Base-by-base conservation (phyloP, 2,888 invertebrate genomes). In the Scaptodrosophila latifasciaeformis region DNA sequence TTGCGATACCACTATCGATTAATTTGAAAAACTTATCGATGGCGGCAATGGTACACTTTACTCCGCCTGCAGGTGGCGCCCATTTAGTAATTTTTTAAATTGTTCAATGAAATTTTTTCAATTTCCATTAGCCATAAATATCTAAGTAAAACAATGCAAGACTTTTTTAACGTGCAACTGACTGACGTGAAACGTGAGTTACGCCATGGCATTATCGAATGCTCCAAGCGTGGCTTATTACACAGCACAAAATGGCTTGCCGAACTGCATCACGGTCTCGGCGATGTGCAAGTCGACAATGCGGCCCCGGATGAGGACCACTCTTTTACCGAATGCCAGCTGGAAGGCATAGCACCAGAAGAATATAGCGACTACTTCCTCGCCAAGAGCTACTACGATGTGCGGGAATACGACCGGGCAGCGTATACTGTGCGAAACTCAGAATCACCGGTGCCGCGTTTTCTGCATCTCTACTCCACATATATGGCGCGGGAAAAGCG, bases 401-500 rank as follows among this genome's bases (percentile, higher is more conserved):
- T 93, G 39, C 93, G 94, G 70, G 97, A 98, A 85, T 97, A 96
- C 84, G 96, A 96, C 21, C 56, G 95, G 79, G 92, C 94, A 50
- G 93, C 95, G 0, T 92, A 92, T 87, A 95, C 94, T 79, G 88
- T 94, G 5, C 90, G 92, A 70, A 89, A 91, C 55, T 92, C 92
- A 70, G 88, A 88, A 34, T 91, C 91, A 54, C 88, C 90, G 0
- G 93, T 93, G n/a, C 91, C 92, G 37, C 89, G 91, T 60, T 98
- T 97, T 85, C 87, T 98, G 19, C 91, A 94, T 84, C 90, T 92
- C 68, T 98, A 97, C 85, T 91, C 96, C 0, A 90, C 91, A 27
- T 98, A 95, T 82, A 90, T 96, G 88, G 94, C 96, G 0, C 92
- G 93, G 60, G 97, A 97, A 83, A 97, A 96, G 86, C 94, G 94